Conservation (phyloP, 2,113 vertebrate species). For the Muscicapa adusta region DNA sequence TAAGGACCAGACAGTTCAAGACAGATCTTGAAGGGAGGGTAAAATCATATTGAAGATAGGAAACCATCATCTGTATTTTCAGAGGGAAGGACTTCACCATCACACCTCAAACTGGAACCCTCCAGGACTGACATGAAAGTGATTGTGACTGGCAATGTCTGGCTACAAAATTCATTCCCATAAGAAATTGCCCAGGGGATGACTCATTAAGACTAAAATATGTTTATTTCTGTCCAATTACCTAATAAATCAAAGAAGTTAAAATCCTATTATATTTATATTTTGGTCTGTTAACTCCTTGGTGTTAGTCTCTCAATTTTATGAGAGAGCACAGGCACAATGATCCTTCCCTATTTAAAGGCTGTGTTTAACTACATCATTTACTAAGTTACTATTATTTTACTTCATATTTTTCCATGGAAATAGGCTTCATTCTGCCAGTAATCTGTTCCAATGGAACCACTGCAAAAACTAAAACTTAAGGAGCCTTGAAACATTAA, state of each 20-base stretch:
- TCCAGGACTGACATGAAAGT: not conserved
- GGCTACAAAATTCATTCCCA: not conserved
- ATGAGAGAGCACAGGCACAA: not conserved
- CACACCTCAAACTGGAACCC: not conserved
- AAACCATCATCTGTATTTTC: not conserved
- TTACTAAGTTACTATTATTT: not conserved
- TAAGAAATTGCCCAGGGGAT: not conserved
- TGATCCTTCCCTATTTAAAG: not conserved
- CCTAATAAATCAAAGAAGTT: not conserved
- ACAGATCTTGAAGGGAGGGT: not conserved
- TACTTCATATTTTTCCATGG: slow-evolving; percentile 3
- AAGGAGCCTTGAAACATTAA: not conserved
- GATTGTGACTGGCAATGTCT: not conserved
- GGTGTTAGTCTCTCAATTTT: not conserved
- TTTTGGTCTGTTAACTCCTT: not conserved
- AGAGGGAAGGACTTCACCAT: not conserved
- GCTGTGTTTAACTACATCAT: not conserved
- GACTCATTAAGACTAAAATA: not conserved
- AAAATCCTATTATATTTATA: not conserved
- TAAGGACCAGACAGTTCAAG: not conserved
- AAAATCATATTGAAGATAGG: not conserved
- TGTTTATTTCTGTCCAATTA: not conserved
- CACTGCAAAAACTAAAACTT: not conserved
- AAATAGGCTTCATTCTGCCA: not conserved
- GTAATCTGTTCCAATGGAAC: not conserved